Conservation (phyloP, 2,797 vertebrate species). For the Myotis daubentonii region DNA sequence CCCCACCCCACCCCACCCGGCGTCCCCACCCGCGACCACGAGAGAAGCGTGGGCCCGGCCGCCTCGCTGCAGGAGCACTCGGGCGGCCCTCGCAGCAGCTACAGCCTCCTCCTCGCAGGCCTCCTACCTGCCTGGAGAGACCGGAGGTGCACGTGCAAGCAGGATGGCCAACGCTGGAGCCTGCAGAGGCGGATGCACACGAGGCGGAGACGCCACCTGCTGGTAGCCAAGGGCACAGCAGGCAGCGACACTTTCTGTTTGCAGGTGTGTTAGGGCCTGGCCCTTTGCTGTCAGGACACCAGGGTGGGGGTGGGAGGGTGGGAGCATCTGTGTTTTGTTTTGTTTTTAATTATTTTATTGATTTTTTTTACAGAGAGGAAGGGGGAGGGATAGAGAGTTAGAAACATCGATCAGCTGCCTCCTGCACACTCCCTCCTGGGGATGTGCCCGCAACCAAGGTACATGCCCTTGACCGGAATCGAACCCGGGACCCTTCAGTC, state of each 20-base stretch:
- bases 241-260: fast-evolving
- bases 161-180: background rate
- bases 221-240: background rate
- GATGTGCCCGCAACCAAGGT: too few relatives aligned
- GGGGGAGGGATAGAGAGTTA: too few relatives aligned
- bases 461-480: too few relatives aligned
- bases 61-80: constrained; percentile 36
- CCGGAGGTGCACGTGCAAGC: fast-evolving
- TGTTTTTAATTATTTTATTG: too few relatives aligned
- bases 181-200: fast-evolving
- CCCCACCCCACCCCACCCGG: fast-evolving
- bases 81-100: constrained; percentile 32
- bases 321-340: background rate
- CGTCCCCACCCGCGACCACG: background rate
- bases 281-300: background rate
- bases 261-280: background rate
- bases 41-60: constrained; percentile 15
- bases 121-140: fast-evolving
- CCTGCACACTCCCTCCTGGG: too few relatives aligned
- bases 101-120: background rate
- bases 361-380: too few relatives aligned
- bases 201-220: constrained; percentile 10
- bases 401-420: too few relatives aligned
- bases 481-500: too few relatives aligned
- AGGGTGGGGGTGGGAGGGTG: fast-evolving